Conservation (phyloP, 2,113 vertebrate species). For the Phocoena sinus region DNA sequence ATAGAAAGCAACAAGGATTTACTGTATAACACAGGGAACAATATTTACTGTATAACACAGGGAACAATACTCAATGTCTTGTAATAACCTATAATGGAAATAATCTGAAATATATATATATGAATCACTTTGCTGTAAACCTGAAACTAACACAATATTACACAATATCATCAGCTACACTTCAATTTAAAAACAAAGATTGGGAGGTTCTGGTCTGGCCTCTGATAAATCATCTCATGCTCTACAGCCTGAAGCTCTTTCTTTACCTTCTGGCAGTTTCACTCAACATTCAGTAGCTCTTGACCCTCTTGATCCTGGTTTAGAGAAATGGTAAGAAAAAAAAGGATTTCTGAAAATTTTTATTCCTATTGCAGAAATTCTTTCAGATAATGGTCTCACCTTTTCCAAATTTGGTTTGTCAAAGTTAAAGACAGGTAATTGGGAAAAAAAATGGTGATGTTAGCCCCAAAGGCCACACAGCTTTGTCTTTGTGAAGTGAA, state of each 20-base stretch:
- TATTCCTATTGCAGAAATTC: not conserved
- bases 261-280: not conserved
- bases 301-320: not conserved
- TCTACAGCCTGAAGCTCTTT: not conserved
- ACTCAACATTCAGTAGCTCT: not conserved
- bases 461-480: not conserved
- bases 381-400: not conserved
- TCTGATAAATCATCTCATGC: not conserved
- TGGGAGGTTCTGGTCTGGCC: not conserved
- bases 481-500: constrained; percentile 61
- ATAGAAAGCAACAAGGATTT: not conserved
- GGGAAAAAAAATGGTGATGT: not conserved
- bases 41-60: not conserved
- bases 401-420: not conserved
- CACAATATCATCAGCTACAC: not conserved
- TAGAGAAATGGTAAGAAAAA: not conserved
- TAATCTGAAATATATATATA: not conserved
- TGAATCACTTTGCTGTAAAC: not conserved
- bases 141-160: not conserved
- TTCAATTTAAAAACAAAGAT: not conserved
- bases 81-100: not conserved
- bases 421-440: not conserved
- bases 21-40: not conserved
- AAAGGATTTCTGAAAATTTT: not conserved
- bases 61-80: not conserved